Evolutionary conservation across 2,113 vertebrate species (phyloP).

Genomic region (Marmota monax): DNA sequence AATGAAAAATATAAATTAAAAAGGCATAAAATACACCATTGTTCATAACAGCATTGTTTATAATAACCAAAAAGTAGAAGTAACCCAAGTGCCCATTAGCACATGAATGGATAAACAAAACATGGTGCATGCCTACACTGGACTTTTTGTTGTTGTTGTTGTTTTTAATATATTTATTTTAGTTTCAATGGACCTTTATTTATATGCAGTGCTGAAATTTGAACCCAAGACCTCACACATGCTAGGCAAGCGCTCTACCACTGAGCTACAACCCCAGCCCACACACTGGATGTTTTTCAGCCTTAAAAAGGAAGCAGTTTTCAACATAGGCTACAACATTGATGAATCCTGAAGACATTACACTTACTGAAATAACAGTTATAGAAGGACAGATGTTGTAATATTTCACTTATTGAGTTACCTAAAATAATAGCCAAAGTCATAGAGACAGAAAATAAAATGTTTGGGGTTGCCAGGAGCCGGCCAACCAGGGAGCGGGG

Average conservation of each 20-base stretch:
- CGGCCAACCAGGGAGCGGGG: background rate
- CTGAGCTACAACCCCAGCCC: too few species aligned
- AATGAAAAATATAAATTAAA: background rate
- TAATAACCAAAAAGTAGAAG: background rate
- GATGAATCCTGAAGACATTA: background rate
- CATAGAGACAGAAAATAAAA: background rate
- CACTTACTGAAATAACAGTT: background rate
- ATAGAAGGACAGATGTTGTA: background rate
- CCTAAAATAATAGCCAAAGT: background rate
- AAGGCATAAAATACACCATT: background rate
- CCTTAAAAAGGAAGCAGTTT: background rate
- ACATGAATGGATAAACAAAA: constrained; percentile 1
- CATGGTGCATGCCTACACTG: background rate
- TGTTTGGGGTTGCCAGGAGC: background rate
- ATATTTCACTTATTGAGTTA: background rate
- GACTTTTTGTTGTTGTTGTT: too few species aligned
- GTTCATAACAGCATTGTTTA: constrained; percentile 27
- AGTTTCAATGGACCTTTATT: too few species aligned
- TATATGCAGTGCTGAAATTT: too few species aligned
- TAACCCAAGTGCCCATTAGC: background rate
- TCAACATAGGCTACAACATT: background rate
- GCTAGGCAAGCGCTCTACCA: too few species aligned
- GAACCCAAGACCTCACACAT: too few species aligned
- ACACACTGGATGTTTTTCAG: background rate
- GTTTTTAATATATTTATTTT: too few species aligned